Evolutionary conservation across 2,888 invertebrate species (phyloP).

Genomic region (Lepidochrysops patricia): DNA sequence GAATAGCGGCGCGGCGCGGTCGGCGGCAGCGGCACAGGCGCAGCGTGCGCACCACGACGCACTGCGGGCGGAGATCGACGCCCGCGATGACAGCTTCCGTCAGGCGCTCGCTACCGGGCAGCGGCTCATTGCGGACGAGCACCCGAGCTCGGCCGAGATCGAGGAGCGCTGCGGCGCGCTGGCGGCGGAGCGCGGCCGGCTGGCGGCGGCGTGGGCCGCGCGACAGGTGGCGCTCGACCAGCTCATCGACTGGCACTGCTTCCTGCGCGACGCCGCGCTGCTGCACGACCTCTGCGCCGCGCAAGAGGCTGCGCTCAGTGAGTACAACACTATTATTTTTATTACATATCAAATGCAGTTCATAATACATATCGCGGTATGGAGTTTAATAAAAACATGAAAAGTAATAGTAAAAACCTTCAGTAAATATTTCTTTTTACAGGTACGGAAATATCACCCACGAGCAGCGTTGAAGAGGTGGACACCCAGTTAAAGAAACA

Average conservation of each 20-base stretch:
- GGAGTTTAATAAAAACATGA: too few species aligned
- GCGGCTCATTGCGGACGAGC: slow-evolving; percentile 88
- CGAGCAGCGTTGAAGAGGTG: slow-evolving; percentile 87
- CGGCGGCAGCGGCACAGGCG: slow-evolving; percentile 86
- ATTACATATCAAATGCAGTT: too few species aligned
- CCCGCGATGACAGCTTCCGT: slow-evolving; percentile 83
- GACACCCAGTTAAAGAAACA: slow-evolving; percentile 93
- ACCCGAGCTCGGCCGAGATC: slow-evolving; percentile 79
- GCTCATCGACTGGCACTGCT: slow-evolving; percentile 93
- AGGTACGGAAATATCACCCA: slow-evolving; percentile 82
- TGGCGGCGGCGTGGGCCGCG: slow-evolving; percentile 90
- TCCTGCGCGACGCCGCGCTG: slow-evolving; percentile 94
- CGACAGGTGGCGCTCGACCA: slow-evolving; percentile 93
- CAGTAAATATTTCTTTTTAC: slow-evolving; percentile 21
- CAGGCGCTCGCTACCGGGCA: slow-evolving; percentile 84
- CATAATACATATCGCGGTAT: too few species aligned
- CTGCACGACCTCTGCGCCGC: slow-evolving; percentile 90
- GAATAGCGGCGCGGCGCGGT: slow-evolving; percentile 84
- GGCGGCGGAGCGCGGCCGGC: slow-evolving; percentile 83
- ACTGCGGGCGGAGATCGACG: slow-evolving; percentile 77
- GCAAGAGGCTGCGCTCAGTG: slow-evolving; percentile 85
- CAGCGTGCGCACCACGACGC: slow-evolving; percentile 79
- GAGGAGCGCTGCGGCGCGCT: slow-evolving; percentile 85
- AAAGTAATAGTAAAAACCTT: too few species aligned
- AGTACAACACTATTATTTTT: slow-evolving; percentile 23